A percentile compares a stretch with the other conserved stretches of the same genome.
phyloP scores from a whole-genome alignment of 1,140 invertebrate species.

The Melanaphis sacchari region DNA sequence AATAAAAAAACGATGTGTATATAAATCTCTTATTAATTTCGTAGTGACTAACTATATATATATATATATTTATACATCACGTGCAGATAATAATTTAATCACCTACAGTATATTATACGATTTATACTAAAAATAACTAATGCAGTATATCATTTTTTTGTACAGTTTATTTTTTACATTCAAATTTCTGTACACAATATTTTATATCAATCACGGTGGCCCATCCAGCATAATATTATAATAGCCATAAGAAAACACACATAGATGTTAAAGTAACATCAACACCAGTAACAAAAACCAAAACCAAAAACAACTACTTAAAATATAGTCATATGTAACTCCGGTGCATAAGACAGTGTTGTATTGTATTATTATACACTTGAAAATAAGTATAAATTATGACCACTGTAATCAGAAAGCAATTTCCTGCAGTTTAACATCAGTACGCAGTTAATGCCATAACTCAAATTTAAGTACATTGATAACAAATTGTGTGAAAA shows the following conservation, averaged over 20 bases:
- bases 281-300: not conserved
- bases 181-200: not conserved
- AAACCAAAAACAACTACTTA: not conserved
- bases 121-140: not conserved
- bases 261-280: not conserved
- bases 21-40: not conserved
- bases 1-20: not conserved
- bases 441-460: not conserved
- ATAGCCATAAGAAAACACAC: not conserved
- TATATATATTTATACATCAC: not conserved
- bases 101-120: not conserved
- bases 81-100: not conserved
- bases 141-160: not conserved
- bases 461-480: not conserved
- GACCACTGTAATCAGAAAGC: not conserved
- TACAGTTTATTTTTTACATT: not conserved
- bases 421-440: not conserved
- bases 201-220: not conserved
- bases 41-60: not conserved
- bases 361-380: not conserved
- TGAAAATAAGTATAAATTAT: not conserved
- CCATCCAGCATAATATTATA: not conserved
- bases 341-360: not conserved
- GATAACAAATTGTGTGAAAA: not conserved
- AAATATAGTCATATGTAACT: not conserved